Conservation (phyloP, 2,113 vertebrate genomes). For the Macrotis lagotis region DNA sequence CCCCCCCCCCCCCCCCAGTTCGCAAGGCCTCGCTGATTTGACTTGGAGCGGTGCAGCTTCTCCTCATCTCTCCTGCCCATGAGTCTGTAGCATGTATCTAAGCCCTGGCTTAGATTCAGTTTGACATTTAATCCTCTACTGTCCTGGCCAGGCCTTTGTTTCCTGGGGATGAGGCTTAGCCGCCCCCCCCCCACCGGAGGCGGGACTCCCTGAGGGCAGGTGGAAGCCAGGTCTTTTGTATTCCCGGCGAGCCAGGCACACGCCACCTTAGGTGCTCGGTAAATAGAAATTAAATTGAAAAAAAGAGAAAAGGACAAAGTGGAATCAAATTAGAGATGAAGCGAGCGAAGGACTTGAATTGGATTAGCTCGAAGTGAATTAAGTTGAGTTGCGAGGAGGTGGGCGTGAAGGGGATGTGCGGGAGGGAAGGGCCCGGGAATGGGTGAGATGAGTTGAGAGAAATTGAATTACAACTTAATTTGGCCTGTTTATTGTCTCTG, state of each 20-base stretch:
- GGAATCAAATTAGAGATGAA: background rate
- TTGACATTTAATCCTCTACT: background rate
- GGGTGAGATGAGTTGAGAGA: background rate
- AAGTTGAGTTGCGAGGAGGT: background rate
- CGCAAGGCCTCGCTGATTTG: background rate
- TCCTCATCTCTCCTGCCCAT: background rate
- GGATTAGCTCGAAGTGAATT: background rate
- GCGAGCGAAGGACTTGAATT: background rate
- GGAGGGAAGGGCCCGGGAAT: background rate
- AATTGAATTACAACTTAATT: background rate
- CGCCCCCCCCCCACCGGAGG: background rate
- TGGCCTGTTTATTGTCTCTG: background rate
- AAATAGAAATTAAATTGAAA: background rate
- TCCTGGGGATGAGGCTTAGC: background rate
- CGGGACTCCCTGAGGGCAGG: background rate
- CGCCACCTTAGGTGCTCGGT: background rate
- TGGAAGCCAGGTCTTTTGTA: background rate
- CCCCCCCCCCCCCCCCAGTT: background rate
- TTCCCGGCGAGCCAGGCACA: background rate
- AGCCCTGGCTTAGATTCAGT: background rate
- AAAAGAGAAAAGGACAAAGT: background rate
- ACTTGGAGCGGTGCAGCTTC: fast-evolving
- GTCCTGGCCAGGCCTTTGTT: background rate
- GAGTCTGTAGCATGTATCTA: background rate
- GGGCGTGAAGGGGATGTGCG: background rate